Evolutionary conservation across 2,888 invertebrate genomes (phyloP).

Genomic region (Trissolcus brochymenae): DNA sequence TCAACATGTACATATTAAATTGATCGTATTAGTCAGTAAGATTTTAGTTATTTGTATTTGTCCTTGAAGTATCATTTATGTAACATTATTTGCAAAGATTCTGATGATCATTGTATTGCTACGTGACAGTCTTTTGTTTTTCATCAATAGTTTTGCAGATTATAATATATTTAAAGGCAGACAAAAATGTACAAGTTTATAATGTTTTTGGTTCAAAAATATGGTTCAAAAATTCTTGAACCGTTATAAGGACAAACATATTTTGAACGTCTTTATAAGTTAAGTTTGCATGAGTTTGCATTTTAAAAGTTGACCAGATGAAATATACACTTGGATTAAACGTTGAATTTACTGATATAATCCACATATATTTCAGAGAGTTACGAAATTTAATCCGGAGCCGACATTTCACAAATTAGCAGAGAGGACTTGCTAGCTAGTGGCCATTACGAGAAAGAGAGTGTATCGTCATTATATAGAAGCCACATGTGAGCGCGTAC

Average conservation of each 20-base stretch:
- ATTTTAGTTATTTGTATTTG: background rate
- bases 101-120: no score
- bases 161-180: no score
- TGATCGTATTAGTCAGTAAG: background rate
- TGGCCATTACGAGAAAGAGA: conserved; percentile 41
- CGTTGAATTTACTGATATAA: conserved; percentile 40
- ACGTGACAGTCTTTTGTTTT: no score
- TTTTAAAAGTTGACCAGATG: conserved; percentile 15
- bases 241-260: no score
- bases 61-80: no score
- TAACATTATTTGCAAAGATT: no score
- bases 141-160: conserved; percentile 9
- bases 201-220: no score
- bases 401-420: conserved; percentile 54
- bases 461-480: conserved; percentile 34
- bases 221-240: no score
- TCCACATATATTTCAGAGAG: conserved; percentile 40
- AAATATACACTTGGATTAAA: conserved; percentile 20
- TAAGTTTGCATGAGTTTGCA: conserved; percentile 9
- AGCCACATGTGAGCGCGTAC: conserved; percentile 38
- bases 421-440: conserved; percentile 23
- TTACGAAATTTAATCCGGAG: conserved; percentile 49
- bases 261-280: background rate
- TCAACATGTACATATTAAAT: no score
- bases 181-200: no score